phyloP scores from a whole-genome alignment of 2,797 vertebrate genomes.

The Argya squamiceps region DNA sequence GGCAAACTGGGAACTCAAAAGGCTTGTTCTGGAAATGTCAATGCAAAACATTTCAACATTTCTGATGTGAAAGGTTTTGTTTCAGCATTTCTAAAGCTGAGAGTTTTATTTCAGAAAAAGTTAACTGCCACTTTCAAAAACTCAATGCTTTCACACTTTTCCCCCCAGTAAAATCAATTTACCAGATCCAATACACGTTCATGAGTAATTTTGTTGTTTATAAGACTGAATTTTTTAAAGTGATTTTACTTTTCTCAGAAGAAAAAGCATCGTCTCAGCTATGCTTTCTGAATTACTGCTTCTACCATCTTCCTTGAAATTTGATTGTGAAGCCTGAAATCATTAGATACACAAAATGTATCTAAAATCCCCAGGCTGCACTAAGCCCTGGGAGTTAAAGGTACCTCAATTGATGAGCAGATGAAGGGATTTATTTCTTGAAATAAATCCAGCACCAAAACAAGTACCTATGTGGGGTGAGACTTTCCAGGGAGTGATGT shows the following conservation, averaged over 20 bases:
- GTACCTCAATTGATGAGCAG: neutral
- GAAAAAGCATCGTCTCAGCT: neutral
- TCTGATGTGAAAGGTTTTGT: neutral
- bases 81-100: neutral
- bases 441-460: neutral
- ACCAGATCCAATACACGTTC: neutral
- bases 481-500: neutral
- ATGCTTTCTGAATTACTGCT: neutral
- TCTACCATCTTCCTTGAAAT: neutral
- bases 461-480: neutral
- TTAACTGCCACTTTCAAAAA: neutral
- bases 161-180: neutral
- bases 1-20: neutral
- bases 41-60: neutral
- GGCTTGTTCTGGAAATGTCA: neutral
- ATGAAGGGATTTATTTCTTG: neutral
- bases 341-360: neutral
- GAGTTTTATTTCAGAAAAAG: neutral
- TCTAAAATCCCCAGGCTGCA: neutral
- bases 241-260: neutral
- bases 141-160: neutral
- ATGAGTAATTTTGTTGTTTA: neutral
- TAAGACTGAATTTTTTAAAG: neutral
- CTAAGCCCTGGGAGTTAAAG: neutral
- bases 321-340: neutral